Evolutionary conservation across 2,888 invertebrate species (phyloP).

Genomic region (Pediacus dermestoides): DNA sequence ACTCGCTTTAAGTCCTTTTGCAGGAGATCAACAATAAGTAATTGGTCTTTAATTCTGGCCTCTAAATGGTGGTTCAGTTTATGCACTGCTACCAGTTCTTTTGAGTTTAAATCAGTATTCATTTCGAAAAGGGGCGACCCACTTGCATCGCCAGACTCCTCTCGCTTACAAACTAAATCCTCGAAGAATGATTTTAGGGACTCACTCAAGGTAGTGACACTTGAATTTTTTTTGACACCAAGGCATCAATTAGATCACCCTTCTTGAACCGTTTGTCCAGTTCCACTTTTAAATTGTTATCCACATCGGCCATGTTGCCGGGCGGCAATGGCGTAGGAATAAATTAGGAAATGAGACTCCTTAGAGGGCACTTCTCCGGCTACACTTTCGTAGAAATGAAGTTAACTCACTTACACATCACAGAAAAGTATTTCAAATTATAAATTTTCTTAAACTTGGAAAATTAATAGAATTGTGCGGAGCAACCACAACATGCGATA

Average conservation of each 20-base stretch:
- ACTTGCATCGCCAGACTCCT: too few relatives aligned
- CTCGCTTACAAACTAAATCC: neutral
- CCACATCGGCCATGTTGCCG: slow-evolving; percentile 1
- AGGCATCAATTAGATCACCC: neutral
- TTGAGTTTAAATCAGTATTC: neutral
- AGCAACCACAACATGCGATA: neutral
- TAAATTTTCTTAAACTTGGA: neutral
- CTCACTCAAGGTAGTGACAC: neutral
- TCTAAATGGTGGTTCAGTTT: slow-evolving; percentile 1
- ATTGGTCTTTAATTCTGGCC: slow-evolving; percentile 3
- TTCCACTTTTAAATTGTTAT: slow-evolving; percentile 1
- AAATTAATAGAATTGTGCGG: neutral
- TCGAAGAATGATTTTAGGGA: neutral
- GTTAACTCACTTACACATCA: too few relatives aligned
- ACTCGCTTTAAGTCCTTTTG: slow-evolving; percentile 1
- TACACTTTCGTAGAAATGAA: too few relatives aligned
- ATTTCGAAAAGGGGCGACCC: slow-evolving; percentile 1
- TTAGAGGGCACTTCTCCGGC: neutral
- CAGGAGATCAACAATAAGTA: neutral
- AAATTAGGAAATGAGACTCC: neutral
- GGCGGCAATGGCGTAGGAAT: neutral
- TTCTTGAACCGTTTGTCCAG: slow-evolving; percentile 2
- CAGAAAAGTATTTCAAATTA: neutral
- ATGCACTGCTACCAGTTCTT: neutral
- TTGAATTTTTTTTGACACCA: slow-evolving; percentile 2